Percentiles rank a stretch among this genome's conserved stretches.
phyloP scores from a whole-genome alignment of 2,113 vertebrate genomes.

The Brachionichthys hirsutus region DNA sequence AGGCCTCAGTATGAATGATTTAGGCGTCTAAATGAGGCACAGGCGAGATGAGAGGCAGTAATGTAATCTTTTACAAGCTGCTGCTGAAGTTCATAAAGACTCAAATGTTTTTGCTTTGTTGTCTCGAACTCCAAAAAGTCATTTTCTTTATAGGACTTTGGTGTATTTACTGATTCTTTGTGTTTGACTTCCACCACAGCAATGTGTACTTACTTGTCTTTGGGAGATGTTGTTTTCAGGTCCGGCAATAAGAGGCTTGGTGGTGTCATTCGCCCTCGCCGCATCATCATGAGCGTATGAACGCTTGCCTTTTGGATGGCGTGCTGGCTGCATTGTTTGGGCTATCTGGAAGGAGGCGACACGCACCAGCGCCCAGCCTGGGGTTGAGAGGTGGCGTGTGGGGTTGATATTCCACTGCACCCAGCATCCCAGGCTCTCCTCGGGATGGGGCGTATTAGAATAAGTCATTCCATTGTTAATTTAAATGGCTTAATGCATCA shows the following conservation, averaged over 20 bases:
- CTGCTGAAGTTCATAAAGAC: slow-evolving; percentile 53
- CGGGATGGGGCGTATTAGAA: slow-evolving; percentile 90
- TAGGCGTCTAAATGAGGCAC: slow-evolving; percentile 66
- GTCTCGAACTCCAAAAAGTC: slow-evolving; percentile 56
- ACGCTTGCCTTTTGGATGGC: slow-evolving; percentile 89
- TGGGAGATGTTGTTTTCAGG: slow-evolving; percentile 78
- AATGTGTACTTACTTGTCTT: slow-evolving; percentile 92
- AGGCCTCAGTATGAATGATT: slow-evolving; percentile 72
- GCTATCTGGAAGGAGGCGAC: slow-evolving; percentile 87
- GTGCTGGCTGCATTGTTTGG: slow-evolving; percentile 92
- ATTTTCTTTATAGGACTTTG: slow-evolving; percentile 88
- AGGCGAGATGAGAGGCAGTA: slow-evolving; percentile 27
- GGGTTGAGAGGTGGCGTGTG: slow-evolving; percentile 80
- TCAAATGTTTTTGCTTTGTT: slow-evolving; percentile 1
- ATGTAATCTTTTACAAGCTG: slow-evolving; percentile 44
- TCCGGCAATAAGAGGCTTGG: slow-evolving; percentile 82
- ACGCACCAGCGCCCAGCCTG: slow-evolving; percentile 88
- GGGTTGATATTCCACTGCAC: slow-evolving; percentile 90
- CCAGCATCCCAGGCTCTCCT: slow-evolving; percentile 89
- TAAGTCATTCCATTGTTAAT: slow-evolving; percentile 99
- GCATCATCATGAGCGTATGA: slow-evolving; percentile 87
- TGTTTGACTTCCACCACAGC: slow-evolving; percentile 84
- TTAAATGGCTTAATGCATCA: slow-evolving; percentile 99
- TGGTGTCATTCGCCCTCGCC: slow-evolving; percentile 59
- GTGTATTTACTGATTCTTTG: slow-evolving; percentile 89